Conservation (phyloP, 1,140 invertebrate genomes). For the Bombus terrestris region DNA sequence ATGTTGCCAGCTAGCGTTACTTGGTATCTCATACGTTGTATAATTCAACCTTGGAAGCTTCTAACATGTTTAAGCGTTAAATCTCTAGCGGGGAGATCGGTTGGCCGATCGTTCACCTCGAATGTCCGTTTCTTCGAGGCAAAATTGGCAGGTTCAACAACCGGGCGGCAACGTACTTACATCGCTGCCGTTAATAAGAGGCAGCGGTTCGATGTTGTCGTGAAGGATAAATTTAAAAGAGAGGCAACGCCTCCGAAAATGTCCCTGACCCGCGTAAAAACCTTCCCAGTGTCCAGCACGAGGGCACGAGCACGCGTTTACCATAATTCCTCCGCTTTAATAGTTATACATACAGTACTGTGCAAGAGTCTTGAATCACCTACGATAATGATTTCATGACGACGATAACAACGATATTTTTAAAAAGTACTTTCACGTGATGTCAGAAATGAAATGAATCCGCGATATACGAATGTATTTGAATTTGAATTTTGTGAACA, state of each 20-base stretch:
- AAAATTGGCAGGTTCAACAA: constrained; percentile 58
- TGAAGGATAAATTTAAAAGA: constrained; percentile 62
- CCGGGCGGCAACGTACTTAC: not conserved
- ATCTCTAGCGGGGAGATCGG: not conserved
- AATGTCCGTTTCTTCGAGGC: constrained; percentile 25
- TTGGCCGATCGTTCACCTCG: constrained; percentile 53
- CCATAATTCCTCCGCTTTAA: not conserved
- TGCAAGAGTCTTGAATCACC: too few species aligned
- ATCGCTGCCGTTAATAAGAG: constrained; percentile 36
- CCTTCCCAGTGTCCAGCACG: not conserved
- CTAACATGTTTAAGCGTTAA: not conserved
- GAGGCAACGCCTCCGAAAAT: constrained; percentile 38
- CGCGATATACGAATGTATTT: too few species aligned
- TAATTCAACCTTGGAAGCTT: not conserved
- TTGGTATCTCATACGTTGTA: not conserved
- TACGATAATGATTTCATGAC: too few species aligned
- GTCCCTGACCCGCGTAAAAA: constrained; percentile 67
- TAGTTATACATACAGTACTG: too few species aligned
- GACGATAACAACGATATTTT: too few species aligned
- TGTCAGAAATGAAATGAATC: too few species aligned
- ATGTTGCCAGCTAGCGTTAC: not conserved
- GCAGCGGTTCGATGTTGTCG: not conserved
- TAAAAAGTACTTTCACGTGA: too few species aligned
- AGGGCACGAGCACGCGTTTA: not conserved
- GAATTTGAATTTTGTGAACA: too few species aligned